phyloP scores from a whole-genome alignment of 2,113 vertebrate genomes.

The Mustela nigripes region DNA sequence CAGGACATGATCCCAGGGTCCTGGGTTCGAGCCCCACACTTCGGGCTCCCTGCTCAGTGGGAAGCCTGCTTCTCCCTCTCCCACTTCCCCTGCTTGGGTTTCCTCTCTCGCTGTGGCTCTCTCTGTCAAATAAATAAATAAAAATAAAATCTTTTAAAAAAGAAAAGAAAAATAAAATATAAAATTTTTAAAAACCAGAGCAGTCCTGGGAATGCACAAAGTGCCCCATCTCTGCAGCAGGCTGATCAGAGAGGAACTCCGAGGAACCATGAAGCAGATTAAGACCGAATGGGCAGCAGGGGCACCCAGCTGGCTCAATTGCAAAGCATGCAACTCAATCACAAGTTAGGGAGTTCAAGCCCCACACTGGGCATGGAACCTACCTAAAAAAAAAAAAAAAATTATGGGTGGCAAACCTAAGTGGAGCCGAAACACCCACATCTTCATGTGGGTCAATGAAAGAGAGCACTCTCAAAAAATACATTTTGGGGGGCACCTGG shows the following conservation, averaged over 20 bases:
- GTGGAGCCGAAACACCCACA: background rate
- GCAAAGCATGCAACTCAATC: background rate
- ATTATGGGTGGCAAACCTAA: background rate
- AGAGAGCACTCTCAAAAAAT: constrained; percentile 35
- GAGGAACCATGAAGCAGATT: background rate
- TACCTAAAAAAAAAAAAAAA: background rate
- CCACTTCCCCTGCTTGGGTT: no score
- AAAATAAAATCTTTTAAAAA: no score
- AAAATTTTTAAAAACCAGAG: background rate
- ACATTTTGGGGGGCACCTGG: background rate
- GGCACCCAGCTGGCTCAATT: background rate
- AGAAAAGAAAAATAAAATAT: background rate
- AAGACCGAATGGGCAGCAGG: background rate
- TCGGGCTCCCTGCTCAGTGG: no score
- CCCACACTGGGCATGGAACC: background rate
- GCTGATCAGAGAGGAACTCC: background rate
- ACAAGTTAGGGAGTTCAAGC: background rate
- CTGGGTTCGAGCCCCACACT: no score
- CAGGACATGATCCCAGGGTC: no score
- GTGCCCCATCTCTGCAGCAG: background rate
- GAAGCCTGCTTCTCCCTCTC: no score
- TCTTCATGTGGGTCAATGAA: background rate
- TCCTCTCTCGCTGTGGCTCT: no score
- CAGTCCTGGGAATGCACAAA: background rate
- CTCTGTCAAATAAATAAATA: no score